Percentiles rank a stretch among this genome's conserved stretches.
These are phyloP conservation scores for Myotis brandtii DNA, from an alignment of 2,113 vertebrate species.

Conservation along the genomic window DNA sequence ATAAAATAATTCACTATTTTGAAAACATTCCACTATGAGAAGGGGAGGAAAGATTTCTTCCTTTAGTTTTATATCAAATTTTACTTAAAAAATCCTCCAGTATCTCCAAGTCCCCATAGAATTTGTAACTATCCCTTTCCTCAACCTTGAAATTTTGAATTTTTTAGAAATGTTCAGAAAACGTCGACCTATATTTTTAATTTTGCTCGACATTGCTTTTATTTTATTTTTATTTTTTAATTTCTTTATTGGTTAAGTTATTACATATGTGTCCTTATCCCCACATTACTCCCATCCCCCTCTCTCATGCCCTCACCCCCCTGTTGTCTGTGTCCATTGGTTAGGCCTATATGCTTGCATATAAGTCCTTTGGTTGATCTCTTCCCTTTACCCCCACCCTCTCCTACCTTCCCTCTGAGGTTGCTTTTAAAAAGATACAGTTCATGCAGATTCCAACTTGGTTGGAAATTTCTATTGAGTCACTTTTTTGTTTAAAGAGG, in stretches of 20 bases:
- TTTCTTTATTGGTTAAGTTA: too few relatives aligned
- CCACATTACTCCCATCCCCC: too few relatives aligned
- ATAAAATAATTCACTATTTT: constrained; percentile 67
- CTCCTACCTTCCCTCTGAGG: too few relatives aligned
- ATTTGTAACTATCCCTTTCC: not conserved
- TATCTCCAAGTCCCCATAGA: not conserved
- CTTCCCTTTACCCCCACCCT: too few relatives aligned
- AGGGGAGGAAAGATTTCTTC: constrained; percentile 15
- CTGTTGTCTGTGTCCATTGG: too few relatives aligned
- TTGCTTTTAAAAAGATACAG: not conserved
- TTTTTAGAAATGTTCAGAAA: not conserved
- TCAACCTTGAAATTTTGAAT: not conserved
- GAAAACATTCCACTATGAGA: constrained; percentile 30
- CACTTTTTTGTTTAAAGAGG: not conserved
- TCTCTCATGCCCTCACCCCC: too few relatives aligned
- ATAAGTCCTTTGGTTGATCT: too few relatives aligned
- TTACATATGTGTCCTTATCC: too few relatives aligned
- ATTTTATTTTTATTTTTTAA: not conserved
- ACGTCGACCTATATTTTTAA: not conserved
- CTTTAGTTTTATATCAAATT: not conserved
- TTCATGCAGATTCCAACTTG: not conserved
- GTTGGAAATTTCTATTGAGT: not conserved
- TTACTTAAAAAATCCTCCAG: not conserved
- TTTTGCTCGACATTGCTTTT: not conserved
- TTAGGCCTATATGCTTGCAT: too few relatives aligned